Percentiles rank a stretch among this genome's conserved stretches.
These are phyloP conservation scores for Camarhynchus parvulus DNA, from an alignment of 2,113 vertebrate species.

Conservation along the genomic window DNA sequence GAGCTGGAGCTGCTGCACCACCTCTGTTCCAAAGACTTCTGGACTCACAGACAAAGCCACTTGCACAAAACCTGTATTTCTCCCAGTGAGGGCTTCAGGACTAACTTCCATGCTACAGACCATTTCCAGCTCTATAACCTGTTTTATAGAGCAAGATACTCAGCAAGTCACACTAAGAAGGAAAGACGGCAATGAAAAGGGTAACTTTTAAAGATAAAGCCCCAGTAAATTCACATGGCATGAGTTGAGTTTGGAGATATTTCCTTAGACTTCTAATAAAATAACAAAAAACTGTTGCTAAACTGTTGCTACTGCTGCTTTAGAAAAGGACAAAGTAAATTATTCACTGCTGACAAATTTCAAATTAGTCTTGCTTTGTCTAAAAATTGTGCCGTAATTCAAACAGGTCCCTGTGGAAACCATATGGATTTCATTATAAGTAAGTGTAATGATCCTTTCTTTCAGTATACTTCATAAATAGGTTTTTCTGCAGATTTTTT, in stretches of 20 bases:
- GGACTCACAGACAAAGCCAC: background rate
- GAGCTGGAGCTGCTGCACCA: background rate
- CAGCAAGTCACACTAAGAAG: background rate
- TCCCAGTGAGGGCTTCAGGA: fast-evolving
- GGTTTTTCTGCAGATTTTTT: background rate
- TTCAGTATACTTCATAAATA: background rate
- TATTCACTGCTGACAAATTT: background rate
- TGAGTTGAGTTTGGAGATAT: background rate
- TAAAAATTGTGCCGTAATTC: background rate
- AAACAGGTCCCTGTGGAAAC: background rate
- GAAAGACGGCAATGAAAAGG: background rate
- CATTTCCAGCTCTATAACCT: background rate
- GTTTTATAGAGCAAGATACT: background rate
- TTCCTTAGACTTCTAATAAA: background rate
- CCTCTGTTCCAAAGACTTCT: background rate
- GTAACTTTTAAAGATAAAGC: background rate
- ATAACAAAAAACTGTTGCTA: background rate
- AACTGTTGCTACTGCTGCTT: background rate
- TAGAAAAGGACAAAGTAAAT: background rate
- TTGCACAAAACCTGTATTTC: background rate
- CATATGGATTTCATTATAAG: background rate
- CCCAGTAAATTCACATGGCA: fast-evolving
- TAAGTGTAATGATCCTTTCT: background rate
- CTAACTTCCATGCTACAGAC: background rate
- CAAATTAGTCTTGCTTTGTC: background rate